phyloP scores from a whole-genome alignment of 2,888 invertebrate genomes.

The Abrostola tripartita region DNA sequence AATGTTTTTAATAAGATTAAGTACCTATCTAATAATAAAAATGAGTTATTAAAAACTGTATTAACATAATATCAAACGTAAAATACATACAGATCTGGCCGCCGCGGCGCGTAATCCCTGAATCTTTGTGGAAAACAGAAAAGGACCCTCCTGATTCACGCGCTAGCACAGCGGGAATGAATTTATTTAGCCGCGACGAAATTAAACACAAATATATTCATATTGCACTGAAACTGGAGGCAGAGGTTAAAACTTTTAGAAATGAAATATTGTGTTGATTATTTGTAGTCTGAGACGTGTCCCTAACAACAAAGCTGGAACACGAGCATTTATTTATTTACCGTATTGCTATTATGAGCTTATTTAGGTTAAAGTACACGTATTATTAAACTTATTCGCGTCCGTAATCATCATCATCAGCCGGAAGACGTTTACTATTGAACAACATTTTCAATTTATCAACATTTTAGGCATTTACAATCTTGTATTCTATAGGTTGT shows the following conservation, averaged over 20 bases:
- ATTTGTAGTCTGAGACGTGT: slow-evolving; percentile 6
- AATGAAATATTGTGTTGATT: slow-evolving; percentile 11
- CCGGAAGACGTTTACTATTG: no score
- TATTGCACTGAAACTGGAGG: slow-evolving; percentile 40
- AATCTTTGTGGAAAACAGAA: slow-evolving; percentile 72
- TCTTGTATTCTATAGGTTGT: no score
- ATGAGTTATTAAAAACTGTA: slow-evolving; percentile 49
- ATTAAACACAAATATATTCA: slow-evolving; percentile 73
- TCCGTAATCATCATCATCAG: no score
- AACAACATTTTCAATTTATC: no score
- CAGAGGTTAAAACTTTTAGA: slow-evolving; percentile 25
- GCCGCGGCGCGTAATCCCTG: slow-evolving; percentile 64
- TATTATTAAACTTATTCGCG: no score
- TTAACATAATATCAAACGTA: slow-evolving; percentile 57
- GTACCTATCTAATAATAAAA: no score
- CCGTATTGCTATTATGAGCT: no score
- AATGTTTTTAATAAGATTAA: no score
- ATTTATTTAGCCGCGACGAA: slow-evolving; percentile 73
- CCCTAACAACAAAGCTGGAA: no score
- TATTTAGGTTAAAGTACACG: neutral
- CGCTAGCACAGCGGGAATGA: slow-evolving; percentile 68
- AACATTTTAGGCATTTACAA: no score
- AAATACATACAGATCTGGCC: slow-evolving; percentile 69
- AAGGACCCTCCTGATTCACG: slow-evolving; percentile 74
- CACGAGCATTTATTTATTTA: no score